Base-by-base conservation (phyloP, 2,888 invertebrate species). In the Parthenolecanium corni region DNA sequence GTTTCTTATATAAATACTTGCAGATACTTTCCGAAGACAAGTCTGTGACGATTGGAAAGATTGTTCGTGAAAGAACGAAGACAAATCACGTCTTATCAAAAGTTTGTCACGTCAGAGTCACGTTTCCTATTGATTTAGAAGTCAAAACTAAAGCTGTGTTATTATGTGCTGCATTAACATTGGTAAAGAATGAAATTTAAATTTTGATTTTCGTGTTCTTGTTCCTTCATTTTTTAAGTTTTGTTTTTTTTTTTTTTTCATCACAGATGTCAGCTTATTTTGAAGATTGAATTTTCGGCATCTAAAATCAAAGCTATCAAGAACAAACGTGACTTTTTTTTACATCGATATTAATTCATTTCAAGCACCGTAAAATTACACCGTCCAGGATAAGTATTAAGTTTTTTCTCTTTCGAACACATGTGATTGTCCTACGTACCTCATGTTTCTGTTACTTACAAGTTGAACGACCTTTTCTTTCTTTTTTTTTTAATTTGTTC, bases 71-170 rank as follows among this genome's bases (percentile, higher is more conserved):
- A 23, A 49, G 49, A 49, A 18, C 49, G 3, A 21, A 49, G 3
- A 21, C 49, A 20, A 18, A 49, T 21, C 18, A 49, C 23, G 49
- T 49, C 6, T 23, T 49, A 14, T 49, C 49, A 14, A 49, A 21
- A 21, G 21, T 20, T 23, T 49, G 21, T 49, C 14, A 14, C 23
- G 49, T 49, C 4, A 18, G 21, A 23, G 18, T 56, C 5, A 11
- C 56, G 24, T 56, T 56, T 25, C 56, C 42, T 23, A 3, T 24
- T 16, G 56, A 56, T 46, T 40, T 56, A 23, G 44, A 42, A 21
- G 42, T 56, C 9, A 42, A 24, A 24, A 56, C 24, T 21, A 56
- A 56, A 56, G 44, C 56, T 44, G 16, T 44, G 1, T 9, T 56
- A 21, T 16, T 56, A 5, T 40, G 56, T 3, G 56, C 44, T 18